Base-by-base conservation (phyloP, 2,113 vertebrate species). In the Sebastes schlegelii region DNA sequence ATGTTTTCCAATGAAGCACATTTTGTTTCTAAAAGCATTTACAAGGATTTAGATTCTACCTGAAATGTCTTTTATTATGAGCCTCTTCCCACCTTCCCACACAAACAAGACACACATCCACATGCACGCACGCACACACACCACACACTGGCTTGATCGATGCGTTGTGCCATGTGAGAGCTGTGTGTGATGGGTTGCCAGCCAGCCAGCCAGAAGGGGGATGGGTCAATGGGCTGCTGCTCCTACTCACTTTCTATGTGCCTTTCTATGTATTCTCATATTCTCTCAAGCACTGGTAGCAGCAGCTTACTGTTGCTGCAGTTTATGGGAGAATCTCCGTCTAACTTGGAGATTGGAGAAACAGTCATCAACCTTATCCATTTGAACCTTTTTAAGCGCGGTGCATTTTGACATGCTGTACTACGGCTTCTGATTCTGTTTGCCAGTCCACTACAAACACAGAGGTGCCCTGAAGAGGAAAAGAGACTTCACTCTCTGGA, bases 151-250 rank as follows among this genome's bases (percentile, higher is more conserved):
- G 74, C 63, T 86, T 75, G 91, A 94, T 94, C 73, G 63, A 93
- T 92, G 88, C 77, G 43, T 42, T 84, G 60, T 86, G 80, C 86
- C 80, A 77, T 78, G 80, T 66, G 80, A 83, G 88, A 86, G 80
- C 85, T 89, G 87, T 88, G 91, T 82, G 80, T 92, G 95, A 92
- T 86, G 87, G 83, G 86, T 40, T 83, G 83, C 84, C 76, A 85
- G 88, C 90, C 26, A 85, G 88, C 90, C 26, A 26, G 26, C 26
- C 26, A 26, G 26, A 26, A 88, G 93, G 89, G 89, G 92, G 90
- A 82, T 84, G 91, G 89, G 92, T 92, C 86, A 84, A 78, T 87
- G 82, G 48, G 61, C 73, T 19, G 83, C 83, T 77, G 86, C 86
- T 88, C 45, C 83, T 77, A 83, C 86, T 88, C 45, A 21, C 63